Base-by-base conservation (phyloP, 2,888 invertebrate species). In the Eledone cirrhosa region DNA sequence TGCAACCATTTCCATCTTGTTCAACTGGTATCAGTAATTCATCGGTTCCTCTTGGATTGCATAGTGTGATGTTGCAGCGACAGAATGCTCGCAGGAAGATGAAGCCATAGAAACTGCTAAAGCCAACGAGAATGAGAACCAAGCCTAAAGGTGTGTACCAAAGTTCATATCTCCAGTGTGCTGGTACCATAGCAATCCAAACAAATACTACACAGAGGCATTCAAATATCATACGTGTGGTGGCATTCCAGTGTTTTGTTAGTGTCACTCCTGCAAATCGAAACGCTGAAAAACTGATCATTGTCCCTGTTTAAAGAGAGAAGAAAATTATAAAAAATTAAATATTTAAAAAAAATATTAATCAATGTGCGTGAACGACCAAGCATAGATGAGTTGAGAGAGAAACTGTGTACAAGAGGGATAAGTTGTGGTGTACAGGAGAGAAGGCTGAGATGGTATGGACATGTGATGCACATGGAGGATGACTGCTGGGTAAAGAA, bases 201-300 rank as follows among this genome's bases (percentile, higher is more conserved):
- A 72, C 31, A 72, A 72, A 72, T 72, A 33, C 72, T 4, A 41
- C 41, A 3, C 72, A 72, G 16, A 72, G 41, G 41, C 72, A 72
- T 72, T 72, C 72, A 19, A 72, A 72, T 22, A 72, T 41, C 22
- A 72, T 72, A 31, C 72, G 72, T 41, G 72, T 72, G 2, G 72
- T 72, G n/a, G 72, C 72, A 33, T 72, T 72, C 72, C 72, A 72
- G 11, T 72, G 72, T n/a, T 41, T 31, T 41, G 72, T 72, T 22
- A 72, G 72, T 31, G 33, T 72, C 41, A 72, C 72, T 5, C 72
- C 72, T n/a, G 72, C 72, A 31, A 72, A 72, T 72, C 72, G 13
- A 22, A 72, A 72, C 1, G 41, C 33, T n/a, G 72, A 5, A 7
- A 72, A 72, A 33, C 72, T 41, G 22, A 72, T 72, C 33, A 72